Conservation (phyloP, 2,797 vertebrate species). For the Pagetopsis macropterus region DNA sequence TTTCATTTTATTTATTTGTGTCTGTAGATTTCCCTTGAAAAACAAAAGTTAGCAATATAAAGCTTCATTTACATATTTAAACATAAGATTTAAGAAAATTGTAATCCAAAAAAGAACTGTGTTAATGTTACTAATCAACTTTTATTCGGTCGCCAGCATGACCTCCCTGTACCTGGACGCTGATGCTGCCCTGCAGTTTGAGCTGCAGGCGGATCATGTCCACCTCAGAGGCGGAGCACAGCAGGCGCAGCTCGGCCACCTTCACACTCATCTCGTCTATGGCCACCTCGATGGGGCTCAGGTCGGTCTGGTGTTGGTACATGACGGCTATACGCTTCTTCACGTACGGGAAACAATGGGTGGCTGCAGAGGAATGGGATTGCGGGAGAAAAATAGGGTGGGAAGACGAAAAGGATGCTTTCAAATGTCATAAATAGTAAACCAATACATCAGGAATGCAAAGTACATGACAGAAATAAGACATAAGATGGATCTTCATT, state of each 20-base stretch:
- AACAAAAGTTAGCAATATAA: too few relatives aligned
- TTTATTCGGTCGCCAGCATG: not conserved
- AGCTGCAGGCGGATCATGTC: conserved; percentile 98
- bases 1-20: too few relatives aligned
- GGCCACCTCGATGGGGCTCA: conserved; percentile 97
- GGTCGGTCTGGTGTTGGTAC: conserved; percentile 97
- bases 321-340: conserved; percentile 97
- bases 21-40: too few relatives aligned
- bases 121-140: too few relatives aligned
- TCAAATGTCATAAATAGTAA: not conserved
- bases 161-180: conserved; percentile 64
- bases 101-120: too few relatives aligned
- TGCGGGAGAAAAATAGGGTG: not conserved
- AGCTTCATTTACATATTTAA: too few relatives aligned
- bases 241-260: conserved; percentile 90
- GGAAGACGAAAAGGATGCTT: not conserved
- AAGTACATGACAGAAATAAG: too few relatives aligned
- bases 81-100: too few relatives aligned
- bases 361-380: conserved; percentile 80
- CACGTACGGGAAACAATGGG: conserved; percentile 96
- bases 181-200: conserved; percentile 95
- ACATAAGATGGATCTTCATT: too few relatives aligned
- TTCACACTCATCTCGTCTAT: conserved; percentile 98
- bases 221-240: conserved; percentile 91
- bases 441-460: not conserved